Base-by-base conservation (phyloP, 2,113 vertebrate genomes). In the Leptobrachium ailaonicum region DNA sequence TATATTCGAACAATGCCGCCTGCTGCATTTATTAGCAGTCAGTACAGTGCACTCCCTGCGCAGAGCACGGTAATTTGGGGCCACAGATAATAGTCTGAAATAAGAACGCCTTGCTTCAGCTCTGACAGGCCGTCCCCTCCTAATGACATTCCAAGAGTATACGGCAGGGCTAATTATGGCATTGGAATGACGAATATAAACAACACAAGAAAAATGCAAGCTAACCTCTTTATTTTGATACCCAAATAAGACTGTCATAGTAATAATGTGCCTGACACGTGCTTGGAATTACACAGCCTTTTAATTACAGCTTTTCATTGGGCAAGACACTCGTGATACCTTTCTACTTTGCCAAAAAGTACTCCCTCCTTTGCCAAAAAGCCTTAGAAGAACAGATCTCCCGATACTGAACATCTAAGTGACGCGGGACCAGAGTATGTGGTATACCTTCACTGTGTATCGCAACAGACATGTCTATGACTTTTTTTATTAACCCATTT, bases 171-270 rank as follows among this genome's bases (percentile, higher is more conserved):
- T 81, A 81, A 81, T 81, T 81, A 81, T 75, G 72, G 79, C 64
- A 62, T 41, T 63, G 79, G 79, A 75, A 81, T 69, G 79, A 81
- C 50, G 54, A 81, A 81, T 69, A 75, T 81, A 81, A 81, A 81
- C 79, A 80, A 74, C 11, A 79, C 13, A 74, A 72, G 50, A 32
- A 66, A 80, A 75, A 75, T 50, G 42, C 79, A 69, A 75, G 79
- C 64, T 69, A 81, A 72, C 63, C 79, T 75, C 50, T 74, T 81
- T 81, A 81, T 75, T 81, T 41, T 81, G 72, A 75, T 74, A 75
- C 54, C 79, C 79, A 80, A 80, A 80, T 80, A 80, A 73, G 78
- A 80, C 78, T 66, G 47, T 72, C 78, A 66, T 73, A 45, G 68
- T 77, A 78, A 71, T 73, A 45, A 73, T 60, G 50, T 7, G 41